Evolutionary conservation across 2,797 vertebrate genomes (phyloP).

Genomic region (Naso thynnoides): DNA sequence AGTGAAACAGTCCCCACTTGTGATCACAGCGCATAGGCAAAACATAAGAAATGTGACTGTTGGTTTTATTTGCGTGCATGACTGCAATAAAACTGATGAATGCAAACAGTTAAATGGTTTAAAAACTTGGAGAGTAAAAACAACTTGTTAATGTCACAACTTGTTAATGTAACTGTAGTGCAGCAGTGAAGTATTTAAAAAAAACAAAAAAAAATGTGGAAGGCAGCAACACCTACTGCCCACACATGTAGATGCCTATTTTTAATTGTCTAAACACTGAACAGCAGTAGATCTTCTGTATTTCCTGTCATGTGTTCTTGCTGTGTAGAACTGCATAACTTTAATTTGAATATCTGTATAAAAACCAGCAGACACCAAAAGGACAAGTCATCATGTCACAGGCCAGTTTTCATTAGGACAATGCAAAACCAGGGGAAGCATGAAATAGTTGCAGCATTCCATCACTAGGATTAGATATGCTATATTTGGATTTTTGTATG

Average conservation of each 20-base stretch:
- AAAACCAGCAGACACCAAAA: background rate
- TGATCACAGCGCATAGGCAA: conserved; percentile 10
- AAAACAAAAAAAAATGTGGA: background rate
- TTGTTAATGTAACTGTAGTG: background rate
- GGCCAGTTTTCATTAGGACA: conserved; percentile 5
- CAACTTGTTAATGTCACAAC: background rate
- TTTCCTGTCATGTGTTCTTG: conserved; percentile 1
- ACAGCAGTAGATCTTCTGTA: background rate
- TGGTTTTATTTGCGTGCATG: background rate
- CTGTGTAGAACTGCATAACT: background rate
- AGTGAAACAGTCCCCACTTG: conserved; percentile 12
- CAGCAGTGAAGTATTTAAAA: background rate
- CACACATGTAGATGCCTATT: background rate
- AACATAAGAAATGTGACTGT: background rate
- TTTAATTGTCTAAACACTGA: background rate
- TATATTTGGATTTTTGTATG: conserved; percentile 6
- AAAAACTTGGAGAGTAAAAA: background rate
- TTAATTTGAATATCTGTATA: conserved; percentile 3
- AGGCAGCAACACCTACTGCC: background rate
- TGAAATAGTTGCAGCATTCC: background rate
- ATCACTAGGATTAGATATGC: background rate
- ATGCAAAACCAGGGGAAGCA: background rate
- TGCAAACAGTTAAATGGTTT: background rate
- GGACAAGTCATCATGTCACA: background rate
- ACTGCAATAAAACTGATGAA: background rate